A percentile compares a stretch with the other conserved stretches of the same genome.
Evolutionary conservation across 2,113 vertebrate genomes (phyloP).

Genomic region (Pao palembangensis): DNA sequence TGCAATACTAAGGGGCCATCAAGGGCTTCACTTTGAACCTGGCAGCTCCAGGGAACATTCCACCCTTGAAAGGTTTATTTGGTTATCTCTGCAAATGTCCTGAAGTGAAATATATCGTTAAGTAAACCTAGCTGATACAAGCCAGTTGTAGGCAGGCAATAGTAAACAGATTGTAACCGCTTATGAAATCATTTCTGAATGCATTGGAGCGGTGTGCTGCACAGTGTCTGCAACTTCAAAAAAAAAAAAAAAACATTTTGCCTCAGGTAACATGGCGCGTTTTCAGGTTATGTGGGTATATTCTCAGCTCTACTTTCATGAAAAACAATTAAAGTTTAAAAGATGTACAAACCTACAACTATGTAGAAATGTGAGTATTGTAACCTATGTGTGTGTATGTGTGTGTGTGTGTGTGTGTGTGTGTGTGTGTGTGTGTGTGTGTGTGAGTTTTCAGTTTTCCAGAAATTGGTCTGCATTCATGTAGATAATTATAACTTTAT

Average conservation of each 20-base stretch:
- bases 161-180: constrained; percentile 67
- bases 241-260: neutral
- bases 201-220: constrained; percentile 36
- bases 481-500: constrained; percentile 76
- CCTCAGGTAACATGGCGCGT: neutral
- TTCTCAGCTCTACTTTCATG: neutral
- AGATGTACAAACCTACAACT: constrained; percentile 19
- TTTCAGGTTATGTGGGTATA: constrained; percentile 12
- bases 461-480: constrained; percentile 67
- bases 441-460: constrained; percentile 53
- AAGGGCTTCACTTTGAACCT: constrained; percentile 65
- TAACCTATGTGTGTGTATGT: constrained; percentile 28
- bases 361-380: neutral
- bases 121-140: constrained; percentile 72
- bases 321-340: constrained; percentile 8
- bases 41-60: constrained; percentile 69
- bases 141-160: constrained; percentile 70
- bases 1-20: constrained; percentile 32
- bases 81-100: constrained; percentile 73
- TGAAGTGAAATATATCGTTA: constrained; percentile 71
- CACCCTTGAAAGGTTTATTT: constrained; percentile 74
- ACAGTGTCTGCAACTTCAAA: constrained; percentile 16
- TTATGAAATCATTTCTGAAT: constrained; percentile 52
- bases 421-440: constrained; percentile 30
- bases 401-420: constrained; percentile 39